A percentile compares a stretch with the other conserved stretches of the same genome.
phyloP scores from a whole-genome alignment of 2,888 invertebrate genomes.

The Harpalus rubripes region DNA sequence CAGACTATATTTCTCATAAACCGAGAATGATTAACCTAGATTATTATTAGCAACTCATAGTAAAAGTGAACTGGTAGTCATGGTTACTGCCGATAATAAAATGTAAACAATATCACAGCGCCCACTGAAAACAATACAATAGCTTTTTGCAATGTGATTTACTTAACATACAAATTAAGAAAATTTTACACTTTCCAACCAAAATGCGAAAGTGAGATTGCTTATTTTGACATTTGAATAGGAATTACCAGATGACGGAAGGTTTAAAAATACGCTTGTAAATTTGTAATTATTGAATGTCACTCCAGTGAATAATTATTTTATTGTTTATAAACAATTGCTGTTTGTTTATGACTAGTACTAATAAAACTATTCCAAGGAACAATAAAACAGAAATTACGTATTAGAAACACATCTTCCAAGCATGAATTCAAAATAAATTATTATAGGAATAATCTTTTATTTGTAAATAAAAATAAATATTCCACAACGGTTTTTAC shows the following conservation, averaged over 20 bases:
- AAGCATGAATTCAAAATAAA: neutral
- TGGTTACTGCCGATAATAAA: neutral
- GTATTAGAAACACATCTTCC: neutral
- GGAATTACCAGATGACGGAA: neutral
- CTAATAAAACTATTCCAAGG: neutral
- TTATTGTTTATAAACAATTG: constrained; percentile 3
- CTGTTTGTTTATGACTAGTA: neutral
- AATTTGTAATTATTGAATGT: neutral
- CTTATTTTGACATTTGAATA: neutral
- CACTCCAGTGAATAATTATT: neutral
- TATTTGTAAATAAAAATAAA: no score
- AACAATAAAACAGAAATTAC: neutral
- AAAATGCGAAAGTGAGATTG: neutral
- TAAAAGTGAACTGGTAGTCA: neutral
- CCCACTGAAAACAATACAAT: neutral
- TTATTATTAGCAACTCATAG: neutral
- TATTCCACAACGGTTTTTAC: no score
- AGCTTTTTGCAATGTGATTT: neutral
- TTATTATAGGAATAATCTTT: neutral
- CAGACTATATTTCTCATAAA: neutral
- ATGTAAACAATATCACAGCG: neutral
- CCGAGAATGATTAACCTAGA: neutral
- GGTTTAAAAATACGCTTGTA: neutral
- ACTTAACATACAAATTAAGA: neutral
- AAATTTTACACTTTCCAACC: neutral